Percentiles rank a stretch among this genome's conserved stretches.
Evolutionary conservation across 2,113 vertebrate genomes (phyloP).

Genomic region (Stigmatopora argus): DNA sequence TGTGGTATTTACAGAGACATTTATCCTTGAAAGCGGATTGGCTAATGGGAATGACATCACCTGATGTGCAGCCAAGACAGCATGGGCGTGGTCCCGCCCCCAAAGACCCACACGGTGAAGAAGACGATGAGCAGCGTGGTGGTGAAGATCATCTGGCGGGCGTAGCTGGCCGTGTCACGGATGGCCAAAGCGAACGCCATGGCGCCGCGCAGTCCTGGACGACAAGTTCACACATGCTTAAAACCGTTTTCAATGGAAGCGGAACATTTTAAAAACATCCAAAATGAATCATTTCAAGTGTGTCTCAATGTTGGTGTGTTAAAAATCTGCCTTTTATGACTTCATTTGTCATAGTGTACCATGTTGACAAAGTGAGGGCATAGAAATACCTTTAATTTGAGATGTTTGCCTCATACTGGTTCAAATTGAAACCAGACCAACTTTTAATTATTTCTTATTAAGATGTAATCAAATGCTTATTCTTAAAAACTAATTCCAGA

Average conservation of each 20-base stretch:
- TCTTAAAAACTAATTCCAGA: background rate
- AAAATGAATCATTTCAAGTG: background rate
- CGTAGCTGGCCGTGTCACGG: slow-evolving; percentile 90
- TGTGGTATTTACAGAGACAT: too few species aligned
- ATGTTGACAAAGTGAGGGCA: too few species aligned
- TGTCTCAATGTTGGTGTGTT: background rate
- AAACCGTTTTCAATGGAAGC: too few species aligned
- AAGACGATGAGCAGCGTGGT: slow-evolving; percentile 96
- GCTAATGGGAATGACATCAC: slow-evolving; percentile 49
- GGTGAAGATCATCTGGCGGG: slow-evolving; percentile 97
- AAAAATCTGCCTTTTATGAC: too few species aligned
- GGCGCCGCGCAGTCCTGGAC: slow-evolving; percentile 86
- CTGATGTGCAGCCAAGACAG: slow-evolving; percentile 95
- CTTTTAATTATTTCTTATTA: too few species aligned
- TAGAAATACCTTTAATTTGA: too few species aligned
- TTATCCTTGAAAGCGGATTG: background rate
- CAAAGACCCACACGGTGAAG: slow-evolving; percentile 97
- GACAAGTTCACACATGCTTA: background rate
- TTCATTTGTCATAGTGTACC: too few species aligned
- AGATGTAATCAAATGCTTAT: too few species aligned
- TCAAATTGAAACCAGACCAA: background rate
- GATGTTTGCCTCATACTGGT: background rate
- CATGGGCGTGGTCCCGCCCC: slow-evolving; percentile 95
- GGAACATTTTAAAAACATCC: too few species aligned
- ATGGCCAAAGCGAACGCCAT: slow-evolving; percentile 96